Evolutionary conservation across 2,797 vertebrate genomes (phyloP), one percentile per base, ranked within the genome.

Genomic region (Crocodylus rhombifer): DNA sequence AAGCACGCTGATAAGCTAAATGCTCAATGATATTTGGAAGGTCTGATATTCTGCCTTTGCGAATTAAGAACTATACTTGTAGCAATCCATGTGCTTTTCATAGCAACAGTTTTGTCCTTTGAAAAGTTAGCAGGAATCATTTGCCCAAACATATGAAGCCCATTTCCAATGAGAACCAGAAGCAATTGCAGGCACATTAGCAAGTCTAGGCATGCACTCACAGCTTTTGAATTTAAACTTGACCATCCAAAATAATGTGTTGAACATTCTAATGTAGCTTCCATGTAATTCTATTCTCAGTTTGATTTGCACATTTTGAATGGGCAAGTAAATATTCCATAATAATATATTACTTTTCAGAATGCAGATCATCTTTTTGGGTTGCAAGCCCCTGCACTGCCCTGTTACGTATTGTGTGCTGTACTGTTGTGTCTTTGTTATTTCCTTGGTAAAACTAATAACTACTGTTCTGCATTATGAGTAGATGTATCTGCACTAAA

Each of bases 31-130:
- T 15, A 71, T 36, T 69, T 20, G 33, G 67, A 23, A 71, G 33
- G 33, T 93, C 82, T 77, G 86, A 60, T 84, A 77, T 85, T 93
- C 80, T 87, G 81, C 86, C 80, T 58, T 75, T 83, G n/a, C 23
- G 92, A 67, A 51, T 93, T 63, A 30, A 75, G 42, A 8, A 63
- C 25, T 6, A 8, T n/a, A 42, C 28, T 75, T 36, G 56, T 73
- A 18, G 82, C n/a, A 86, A 87, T 88, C 87, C 69, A 91, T 7
- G 1, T 51, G 75, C 86, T 84, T 71, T 33, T 61, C 8, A 1
- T 1, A 28, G 75, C 84, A 95, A 75, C 64, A 90, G 77, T 78
- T 73, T 81, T 57, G 2, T 61, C 18, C 28, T 84, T 56, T 84
- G 73, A 33, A 80, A 73, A 33, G 60, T 79, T 67, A 28, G 14